Evolutionary conservation across 1,140 invertebrate species (phyloP), one percentile per base, ranked within the genome.

Genomic region (Musca domestica): DNA sequence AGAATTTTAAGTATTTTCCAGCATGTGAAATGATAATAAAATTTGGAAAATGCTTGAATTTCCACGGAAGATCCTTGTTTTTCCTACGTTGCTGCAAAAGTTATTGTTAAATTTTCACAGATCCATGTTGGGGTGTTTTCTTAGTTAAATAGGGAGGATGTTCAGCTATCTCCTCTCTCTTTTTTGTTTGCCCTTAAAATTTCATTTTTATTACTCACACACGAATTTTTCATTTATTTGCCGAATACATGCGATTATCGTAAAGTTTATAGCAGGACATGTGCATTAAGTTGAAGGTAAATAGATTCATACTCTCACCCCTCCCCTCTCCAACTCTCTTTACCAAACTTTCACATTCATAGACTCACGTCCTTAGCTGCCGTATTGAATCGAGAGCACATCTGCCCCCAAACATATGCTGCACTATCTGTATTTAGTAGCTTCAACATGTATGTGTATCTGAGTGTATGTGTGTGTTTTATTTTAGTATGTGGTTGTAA

Each of bases 231-330:
- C 27, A 61, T 61, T 61, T 61, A 61, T 61, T 61, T 34, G 56
- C 14, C 15, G 17, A 61, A 30, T 34, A 61, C 27, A 34, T 34
- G 56, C 27, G 56, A 34, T 34, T 61, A 61, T 61, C n/a, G 19
- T 61, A 61, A 61, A 61, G 56, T 61, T 61, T 61, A 61, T 61
- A 19, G 56, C 56, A 61, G 56, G 56, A 61, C 56, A 61, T 61
- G 56, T 61, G 56, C 56, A 61, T 61, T n/a, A 34, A 61, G 9
- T 34, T 20, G 27, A 61, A 61, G 54, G 54, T 58, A 56, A 56
- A 61, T 25, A 25, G 14, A 61, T 19, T 34, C 14, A 58, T 41
- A 41, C 34, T 10, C 34, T 41, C 10, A 5, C 10, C 34, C 34
- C 34, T 12, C 34, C 10, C 34, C 4, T 12, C 34, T 41, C 34